Base-by-base conservation (phyloP, 2,113 vertebrate genomes). In the Dolichallabes microphthalmus region DNA sequence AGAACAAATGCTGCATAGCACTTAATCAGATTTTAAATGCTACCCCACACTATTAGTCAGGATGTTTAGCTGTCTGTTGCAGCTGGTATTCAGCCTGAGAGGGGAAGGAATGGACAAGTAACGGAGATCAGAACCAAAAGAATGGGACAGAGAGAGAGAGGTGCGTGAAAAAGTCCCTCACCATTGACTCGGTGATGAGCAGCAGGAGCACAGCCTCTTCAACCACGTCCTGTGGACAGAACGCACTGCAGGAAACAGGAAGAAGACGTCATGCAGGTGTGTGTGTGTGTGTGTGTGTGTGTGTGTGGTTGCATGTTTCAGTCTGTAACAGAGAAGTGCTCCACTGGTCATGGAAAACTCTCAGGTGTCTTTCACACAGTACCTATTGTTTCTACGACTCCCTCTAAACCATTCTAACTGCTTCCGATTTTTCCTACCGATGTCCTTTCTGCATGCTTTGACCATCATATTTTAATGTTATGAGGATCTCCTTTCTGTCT, bases 151-250 rank as follows among this genome's bases (percentile, higher is more conserved):
- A 86, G 53, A 86, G 53, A 86, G 53, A 80, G 55, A 89, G n/a
- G 30, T 80, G 83, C 66, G 82, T 39, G 45, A 80, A 86, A 71
- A 32, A 57, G 61, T 64, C 71, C 89, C 98, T 98, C 96, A 99
- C 98, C 98, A 99, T 99, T 84, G 97, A 98, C 91, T 99, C 98
- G 27, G 97, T 96, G 94, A 99, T 96, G 89, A 99, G 94, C 69
- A 99, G 96, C 86, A 99, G 95, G 87, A 99, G 93, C 66, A 99
- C 96, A 75, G 97, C 97, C 90, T 99, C 98, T 93, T 99, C 98
- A 53, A 99, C 96, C 89, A 98, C 98, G 94, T 99, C 97, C 91
- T 97, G 97, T 8, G 98, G 98, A 94, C 97, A 98, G 94, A 97
- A 99, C 68, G 94, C 95, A 90, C 98, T 99, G 95, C 90, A 91